Evolutionary conservation across 2,888 invertebrate genomes (phyloP).

Genomic region (Hypolimnas misippus): DNA sequence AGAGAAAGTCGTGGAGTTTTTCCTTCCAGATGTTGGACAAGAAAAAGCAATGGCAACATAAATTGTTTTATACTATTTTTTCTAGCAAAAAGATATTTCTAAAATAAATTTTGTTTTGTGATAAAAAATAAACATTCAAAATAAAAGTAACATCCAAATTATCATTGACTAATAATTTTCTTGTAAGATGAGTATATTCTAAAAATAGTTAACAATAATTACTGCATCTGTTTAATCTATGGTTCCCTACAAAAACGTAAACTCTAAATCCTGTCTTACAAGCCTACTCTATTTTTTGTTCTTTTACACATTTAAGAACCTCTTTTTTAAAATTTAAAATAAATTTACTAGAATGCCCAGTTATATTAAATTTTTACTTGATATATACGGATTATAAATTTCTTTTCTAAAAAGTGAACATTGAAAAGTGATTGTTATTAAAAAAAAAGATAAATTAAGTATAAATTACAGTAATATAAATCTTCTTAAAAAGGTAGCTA

Average conservation of each 20-base stretch:
- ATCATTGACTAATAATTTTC: no score
- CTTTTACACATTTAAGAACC: background rate
- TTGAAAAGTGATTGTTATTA: background rate
- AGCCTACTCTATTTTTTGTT: slow-evolving; percentile 1
- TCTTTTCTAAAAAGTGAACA: background rate
- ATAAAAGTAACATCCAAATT: no score
- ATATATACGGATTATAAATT: background rate
- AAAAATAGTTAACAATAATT: no score
- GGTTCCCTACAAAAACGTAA: no score
- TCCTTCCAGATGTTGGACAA: slow-evolving; percentile 53
- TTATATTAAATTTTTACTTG: background rate
- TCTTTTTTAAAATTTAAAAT: background rate
- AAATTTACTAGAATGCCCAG: background rate
- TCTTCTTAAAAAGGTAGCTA: background rate
- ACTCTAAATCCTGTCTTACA: background rate
- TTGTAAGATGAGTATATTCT: no score
- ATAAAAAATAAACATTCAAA: background rate
- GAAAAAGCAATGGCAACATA: slow-evolving; percentile 25
- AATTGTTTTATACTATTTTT: background rate
- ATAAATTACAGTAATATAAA: no score
- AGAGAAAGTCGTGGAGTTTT: slow-evolving; percentile 49
- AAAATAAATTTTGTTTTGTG: background rate
- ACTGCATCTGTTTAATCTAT: no score
- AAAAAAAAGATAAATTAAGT: no score
- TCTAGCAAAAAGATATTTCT: background rate